A percentile compares a stretch with the other conserved stretches of the same genome.
Evolutionary conservation across 53 echinoderm and acorn worm genomes (phyloP).

Genomic region (Echinarachnius parma): DNA sequence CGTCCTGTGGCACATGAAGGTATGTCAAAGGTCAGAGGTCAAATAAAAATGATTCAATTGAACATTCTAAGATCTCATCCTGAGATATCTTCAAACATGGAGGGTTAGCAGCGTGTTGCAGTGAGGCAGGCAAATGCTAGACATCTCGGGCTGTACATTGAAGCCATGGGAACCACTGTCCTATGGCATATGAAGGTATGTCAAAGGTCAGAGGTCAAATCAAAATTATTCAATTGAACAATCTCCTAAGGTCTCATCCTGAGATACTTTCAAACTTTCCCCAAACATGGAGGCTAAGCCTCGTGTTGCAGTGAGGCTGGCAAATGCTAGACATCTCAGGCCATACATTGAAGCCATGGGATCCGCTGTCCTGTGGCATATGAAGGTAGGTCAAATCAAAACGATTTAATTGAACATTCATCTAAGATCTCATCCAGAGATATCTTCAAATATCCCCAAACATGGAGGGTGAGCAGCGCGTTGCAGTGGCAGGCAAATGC

Average conservation of each 20-base stretch:
- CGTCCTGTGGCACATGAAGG: constrained; percentile 86
- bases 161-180: constrained; percentile 78
- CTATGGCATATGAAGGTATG: constrained; percentile 90
- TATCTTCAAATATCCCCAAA: constrained; percentile 33
- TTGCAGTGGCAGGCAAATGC: constrained; percentile 69
- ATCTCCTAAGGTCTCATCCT: too few species aligned
- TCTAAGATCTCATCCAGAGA: too few species aligned
- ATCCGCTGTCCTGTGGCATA: constrained; percentile 67
- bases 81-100: too few species aligned
- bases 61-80: too few species aligned
- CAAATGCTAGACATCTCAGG: constrained; percentile 48
- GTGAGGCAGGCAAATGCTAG: constrained; percentile 68
- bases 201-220: too few species aligned
- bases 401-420: neutral
- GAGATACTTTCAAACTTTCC: neutral
- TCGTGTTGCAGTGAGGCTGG: constrained; percentile 55
- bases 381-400: constrained; percentile 66
- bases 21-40: too few species aligned
- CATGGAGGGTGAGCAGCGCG: constrained; percentile 87
- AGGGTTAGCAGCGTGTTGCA: constrained; percentile 72
- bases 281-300: constrained; percentile 78
- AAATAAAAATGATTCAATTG: too few species aligned
- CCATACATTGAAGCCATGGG: constrained; percentile 65
- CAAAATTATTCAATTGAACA: too few species aligned
- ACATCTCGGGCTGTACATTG: constrained; percentile 55